A percentile compares a stretch with the other conserved stretches of the same genome.
These are phyloP conservation scores for Ondatra zibethicus DNA, from an alignment of 2,113 vertebrate species.

Conservation along the genomic window DNA sequence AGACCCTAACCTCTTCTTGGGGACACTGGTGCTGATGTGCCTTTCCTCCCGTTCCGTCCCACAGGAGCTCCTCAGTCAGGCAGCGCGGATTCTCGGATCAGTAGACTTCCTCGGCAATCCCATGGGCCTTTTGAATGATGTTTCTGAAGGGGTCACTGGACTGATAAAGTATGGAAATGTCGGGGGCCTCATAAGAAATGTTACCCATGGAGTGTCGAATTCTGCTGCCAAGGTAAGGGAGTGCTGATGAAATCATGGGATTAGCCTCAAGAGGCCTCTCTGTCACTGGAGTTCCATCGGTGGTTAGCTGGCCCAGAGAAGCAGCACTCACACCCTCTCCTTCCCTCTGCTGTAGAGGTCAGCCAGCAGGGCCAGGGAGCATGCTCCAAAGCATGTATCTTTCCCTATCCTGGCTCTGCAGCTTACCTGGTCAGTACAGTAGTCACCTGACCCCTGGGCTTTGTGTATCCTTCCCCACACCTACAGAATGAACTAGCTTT, in stretches of 20 bases:
- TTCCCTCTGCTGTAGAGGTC: background rate
- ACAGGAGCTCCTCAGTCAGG: slow-evolving; percentile 97
- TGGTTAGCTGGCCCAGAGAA: background rate
- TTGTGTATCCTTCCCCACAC: background rate
- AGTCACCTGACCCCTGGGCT: background rate
- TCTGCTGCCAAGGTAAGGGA: slow-evolving; percentile 96
- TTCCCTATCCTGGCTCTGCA: background rate
- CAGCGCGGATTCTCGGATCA: slow-evolving; percentile 96
- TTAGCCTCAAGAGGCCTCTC: background rate
- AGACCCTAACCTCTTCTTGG: background rate
- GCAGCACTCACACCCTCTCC: background rate
- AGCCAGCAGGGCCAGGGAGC: background rate
- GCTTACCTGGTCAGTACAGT: background rate
- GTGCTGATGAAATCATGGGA: background rate
- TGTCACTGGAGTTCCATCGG: accelerated
- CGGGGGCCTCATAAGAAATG: slow-evolving; percentile 96
- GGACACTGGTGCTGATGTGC: background rate
- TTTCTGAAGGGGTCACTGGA: slow-evolving; percentile 95
- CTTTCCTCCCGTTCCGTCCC: slow-evolving; percentile 50
- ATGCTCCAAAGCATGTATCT: background rate
- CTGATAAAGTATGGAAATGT: slow-evolving; percentile 98
- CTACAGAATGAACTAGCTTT: background rate
- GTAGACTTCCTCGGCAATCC: slow-evolving; percentile 99
- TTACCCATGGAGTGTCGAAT: slow-evolving; percentile 98
- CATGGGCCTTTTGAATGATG: slow-evolving; percentile 97